Evolutionary conservation across 2,888 invertebrate species (phyloP), one percentile per base, ranked within the genome.

Genomic region (Siphlonurus alternatus): DNA sequence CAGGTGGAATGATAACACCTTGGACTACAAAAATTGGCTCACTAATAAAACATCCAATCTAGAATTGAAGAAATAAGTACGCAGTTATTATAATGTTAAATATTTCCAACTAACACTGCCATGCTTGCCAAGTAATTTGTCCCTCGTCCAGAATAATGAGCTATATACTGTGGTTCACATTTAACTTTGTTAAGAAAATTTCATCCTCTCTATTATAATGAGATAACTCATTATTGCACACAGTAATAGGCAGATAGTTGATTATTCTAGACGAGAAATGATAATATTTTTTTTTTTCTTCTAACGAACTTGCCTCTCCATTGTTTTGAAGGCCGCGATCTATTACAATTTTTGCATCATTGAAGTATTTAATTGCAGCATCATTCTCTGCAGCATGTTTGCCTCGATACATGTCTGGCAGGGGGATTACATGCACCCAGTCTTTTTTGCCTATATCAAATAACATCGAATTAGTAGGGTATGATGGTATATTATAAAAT

Each of bases 371-470:
- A 19, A 69, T 68, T 23, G 66, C 70, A 61, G 70, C 68, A 24
- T 67, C 66, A 5, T 66, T 61, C 23, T 69, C 70, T 22, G 65
- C 63, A n/a, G 68, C 67, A 64, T 70, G 68, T n/a, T 62, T 62
- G 20, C 71, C 71, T 51, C 70, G 63, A 66, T 71, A 73, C 18
- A 67, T 64, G 65, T 72, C 72, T 10, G 74, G 74, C 63, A 68
- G 68, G 10, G 71, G 71, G 19, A 72, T 64, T 18, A 73, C 68
- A 62, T 73, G 73, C 1, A 72, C 71, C 70, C 70, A 71, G 68
- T 63, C 25, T 66, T 66, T 61, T 68, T 64, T 51, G 60, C 64
- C 60, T 23, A 23, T 20, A 24, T 25, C 15, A 53, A 7, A 53
- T 23, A 53, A 15, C 23, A 38, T 23, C 51, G 23, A 38, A 61